Evolutionary conservation across 2,888 invertebrate genomes (phyloP).

Genomic region (Metalampra italica): DNA sequence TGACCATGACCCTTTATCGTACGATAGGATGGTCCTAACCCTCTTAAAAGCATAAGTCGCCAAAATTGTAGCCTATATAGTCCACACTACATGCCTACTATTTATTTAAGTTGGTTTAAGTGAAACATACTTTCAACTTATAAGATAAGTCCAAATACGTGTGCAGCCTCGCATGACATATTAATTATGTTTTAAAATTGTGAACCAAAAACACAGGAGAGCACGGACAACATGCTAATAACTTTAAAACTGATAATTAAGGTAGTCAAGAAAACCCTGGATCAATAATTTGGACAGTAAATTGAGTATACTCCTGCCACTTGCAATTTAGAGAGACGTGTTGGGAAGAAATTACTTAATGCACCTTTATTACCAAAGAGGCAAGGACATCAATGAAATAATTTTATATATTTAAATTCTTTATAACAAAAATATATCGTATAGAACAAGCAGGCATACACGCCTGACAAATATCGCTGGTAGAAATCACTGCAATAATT

Average conservation of each 20-base stretch:
- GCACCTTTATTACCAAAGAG: constrained; percentile 14
- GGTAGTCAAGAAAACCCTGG: constrained; percentile 14
- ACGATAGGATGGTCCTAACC: constrained; percentile 9
- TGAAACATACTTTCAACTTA: too few relatives aligned
- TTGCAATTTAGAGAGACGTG: constrained; percentile 13
- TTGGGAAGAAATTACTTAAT: constrained; percentile 15
- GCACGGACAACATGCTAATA: constrained; percentile 12
- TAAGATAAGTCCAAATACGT: too few relatives aligned
- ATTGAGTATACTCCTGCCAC: constrained; percentile 12
- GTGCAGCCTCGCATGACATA: too few relatives aligned
- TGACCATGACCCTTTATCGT: constrained; percentile 29
- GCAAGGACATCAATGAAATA: constrained; percentile 5
- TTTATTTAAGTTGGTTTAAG: too few relatives aligned
- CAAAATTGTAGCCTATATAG: too few relatives aligned
- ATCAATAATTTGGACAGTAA: constrained; percentile 17
- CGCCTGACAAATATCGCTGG: not conserved
- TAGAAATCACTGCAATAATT: constrained; percentile 23
- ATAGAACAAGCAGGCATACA: not conserved
- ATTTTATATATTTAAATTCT: not conserved
- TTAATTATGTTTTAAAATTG: not conserved
- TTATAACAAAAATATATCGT: not conserved
- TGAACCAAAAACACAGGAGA: not conserved
- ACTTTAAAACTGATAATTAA: constrained; percentile 13
- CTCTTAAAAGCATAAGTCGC: not conserved
- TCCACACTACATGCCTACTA: too few relatives aligned